A percentile compares a stretch with the other conserved stretches of the same genome.
phyloP scores from a whole-genome alignment of 2,888 invertebrate species.

The Autographa pulchrina region DNA sequence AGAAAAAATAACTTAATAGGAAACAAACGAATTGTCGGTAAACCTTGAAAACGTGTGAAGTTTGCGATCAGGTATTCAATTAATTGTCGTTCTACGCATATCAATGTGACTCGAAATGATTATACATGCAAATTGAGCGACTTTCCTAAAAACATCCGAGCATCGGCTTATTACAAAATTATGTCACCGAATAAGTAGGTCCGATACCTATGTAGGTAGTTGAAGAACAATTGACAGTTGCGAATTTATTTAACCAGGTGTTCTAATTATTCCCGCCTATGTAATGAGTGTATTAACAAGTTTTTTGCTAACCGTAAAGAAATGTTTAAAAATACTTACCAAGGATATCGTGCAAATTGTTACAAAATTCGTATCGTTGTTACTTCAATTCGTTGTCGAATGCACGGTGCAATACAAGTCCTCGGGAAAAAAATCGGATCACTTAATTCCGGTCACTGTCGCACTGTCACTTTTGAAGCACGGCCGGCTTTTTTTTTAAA shows the following conservation, averaged over 20 bases:
- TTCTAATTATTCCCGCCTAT: conserved; percentile 19
- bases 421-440: conserved; percentile 69
- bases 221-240: conserved; percentile 32
- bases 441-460: conserved; percentile 81
- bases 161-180: conserved; percentile 21
- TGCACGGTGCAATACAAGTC: conserved; percentile 70
- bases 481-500: conserved; percentile 77
- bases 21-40: conserved; percentile 39
- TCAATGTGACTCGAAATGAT: conserved; percentile 44
- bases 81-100: conserved; percentile 47
- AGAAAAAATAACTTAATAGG: conserved; percentile 44
- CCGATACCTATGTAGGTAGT: conserved; percentile 33
- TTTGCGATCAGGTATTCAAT: conserved; percentile 55
- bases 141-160: conserved; percentile 21
- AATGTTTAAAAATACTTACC: conserved; percentile 70
- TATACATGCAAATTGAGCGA: conserved; percentile 32
- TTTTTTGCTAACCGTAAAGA: conserved; percentile 47
- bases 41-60: conserved; percentile 68
- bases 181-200: conserved; percentile 26
- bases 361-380: conserved; percentile 68
- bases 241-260: conserved; percentile 34
- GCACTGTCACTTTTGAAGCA: conserved; percentile 84
- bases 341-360: conserved; percentile 77
- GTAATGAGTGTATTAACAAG: conserved; percentile 45
- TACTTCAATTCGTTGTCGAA: conserved; percentile 71